Conservation (phyloP, 2,113 vertebrate species). For the Brienomyrus longianalis region DNA sequence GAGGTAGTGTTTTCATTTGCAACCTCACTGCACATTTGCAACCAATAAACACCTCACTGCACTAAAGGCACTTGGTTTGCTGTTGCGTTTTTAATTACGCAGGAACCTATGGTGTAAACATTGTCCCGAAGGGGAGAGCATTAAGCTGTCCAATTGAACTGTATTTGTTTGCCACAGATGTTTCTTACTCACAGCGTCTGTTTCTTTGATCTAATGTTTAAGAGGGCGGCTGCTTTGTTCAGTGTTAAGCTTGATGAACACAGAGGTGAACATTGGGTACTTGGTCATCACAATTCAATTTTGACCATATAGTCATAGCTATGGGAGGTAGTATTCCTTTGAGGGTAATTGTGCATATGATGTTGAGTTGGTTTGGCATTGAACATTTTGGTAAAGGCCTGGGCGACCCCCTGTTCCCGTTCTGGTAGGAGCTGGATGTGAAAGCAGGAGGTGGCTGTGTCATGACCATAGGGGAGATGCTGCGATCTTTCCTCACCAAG, state of each 20-base stretch:
- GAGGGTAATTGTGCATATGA: background rate
- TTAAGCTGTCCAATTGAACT: background rate
- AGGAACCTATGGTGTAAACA: constrained; percentile 20
- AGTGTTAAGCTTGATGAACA: constrained; percentile 65
- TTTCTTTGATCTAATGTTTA: constrained; percentile 25
- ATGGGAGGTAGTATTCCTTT: constrained; percentile 19
- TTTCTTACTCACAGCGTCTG: background rate
- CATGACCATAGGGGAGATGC: constrained; percentile 96
- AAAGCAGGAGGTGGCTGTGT: constrained; percentile 95
- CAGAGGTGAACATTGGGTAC: constrained; percentile 71
- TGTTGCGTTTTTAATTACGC: background rate
- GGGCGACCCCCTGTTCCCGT: background rate
- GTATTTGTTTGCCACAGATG: background rate
- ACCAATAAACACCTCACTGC: background rate
- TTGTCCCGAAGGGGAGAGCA: background rate
- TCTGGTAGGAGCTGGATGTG: constrained; percentile 89
- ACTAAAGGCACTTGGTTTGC: constrained; percentile 13
- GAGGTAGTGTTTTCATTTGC: constrained; percentile 60
- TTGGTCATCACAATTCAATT: constrained; percentile 62
- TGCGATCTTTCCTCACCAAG: constrained; percentile 94
- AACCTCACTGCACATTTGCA: background rate
- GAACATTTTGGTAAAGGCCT: background rate
- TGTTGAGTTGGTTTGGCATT: background rate
- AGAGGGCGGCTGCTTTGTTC: constrained; percentile 16
- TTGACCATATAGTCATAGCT: constrained; percentile 13